phyloP scores from a whole-genome alignment of 1,140 invertebrate species.

The Apolygus lucorum region DNA sequence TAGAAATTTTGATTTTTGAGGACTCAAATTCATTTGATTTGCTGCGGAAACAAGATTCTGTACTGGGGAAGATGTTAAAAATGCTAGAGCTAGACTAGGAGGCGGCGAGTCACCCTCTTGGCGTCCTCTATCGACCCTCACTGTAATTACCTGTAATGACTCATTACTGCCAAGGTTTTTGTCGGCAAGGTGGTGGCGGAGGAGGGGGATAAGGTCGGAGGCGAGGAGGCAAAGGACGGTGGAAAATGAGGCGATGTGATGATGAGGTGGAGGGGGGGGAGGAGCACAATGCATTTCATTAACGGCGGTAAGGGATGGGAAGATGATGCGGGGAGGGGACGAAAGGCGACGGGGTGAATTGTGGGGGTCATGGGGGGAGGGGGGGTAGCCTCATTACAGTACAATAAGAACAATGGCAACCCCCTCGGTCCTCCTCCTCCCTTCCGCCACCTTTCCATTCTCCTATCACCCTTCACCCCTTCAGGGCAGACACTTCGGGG shows the following conservation, averaged over 20 bases:
- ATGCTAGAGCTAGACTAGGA: background rate
- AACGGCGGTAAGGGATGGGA: no score
- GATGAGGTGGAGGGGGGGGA: no score
- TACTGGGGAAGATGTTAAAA: background rate
- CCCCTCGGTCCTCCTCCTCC: background rate
- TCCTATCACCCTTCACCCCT: background rate
- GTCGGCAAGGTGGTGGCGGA: conserved; percentile 6
- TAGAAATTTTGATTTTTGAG: no score
- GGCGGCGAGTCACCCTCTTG: background rate
- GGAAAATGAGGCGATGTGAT: background rate
- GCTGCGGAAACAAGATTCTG: no score
- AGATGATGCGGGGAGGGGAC: background rate
- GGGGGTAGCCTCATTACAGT: conserved; percentile 19
- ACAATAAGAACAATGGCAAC: conserved; percentile 22
- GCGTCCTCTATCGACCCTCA: conserved; percentile 19
- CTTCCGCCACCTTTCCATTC: background rate
- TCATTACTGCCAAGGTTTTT: conserved; percentile 21
- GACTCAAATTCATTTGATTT: no score
- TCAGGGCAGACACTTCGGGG: conserved; percentile 19
- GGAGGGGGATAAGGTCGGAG: background rate
- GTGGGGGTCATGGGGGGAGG: background rate
- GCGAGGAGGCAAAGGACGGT: background rate
- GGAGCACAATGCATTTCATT: conserved; percentile 21
- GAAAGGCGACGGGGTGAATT: background rate
- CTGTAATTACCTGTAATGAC: conserved; percentile 17